A percentile compares a stretch with the other conserved stretches of the same genome.
These are phyloP conservation scores for Danio albolineatus DNA, from an alignment of 2,797 vertebrate genomes.

Conservation along the genomic window DNA sequence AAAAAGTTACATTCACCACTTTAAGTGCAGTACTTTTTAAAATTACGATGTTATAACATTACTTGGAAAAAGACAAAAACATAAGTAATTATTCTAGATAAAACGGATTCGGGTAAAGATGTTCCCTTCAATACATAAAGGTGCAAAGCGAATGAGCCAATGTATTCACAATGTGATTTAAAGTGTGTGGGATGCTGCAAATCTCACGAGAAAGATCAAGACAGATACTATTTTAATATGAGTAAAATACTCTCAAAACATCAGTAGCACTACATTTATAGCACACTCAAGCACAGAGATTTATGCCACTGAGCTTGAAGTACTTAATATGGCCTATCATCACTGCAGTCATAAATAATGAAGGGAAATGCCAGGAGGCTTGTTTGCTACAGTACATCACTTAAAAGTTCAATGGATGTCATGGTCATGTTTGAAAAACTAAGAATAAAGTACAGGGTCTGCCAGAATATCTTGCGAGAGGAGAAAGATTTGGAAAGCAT, in stretches of 20 bases:
- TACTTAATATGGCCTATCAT: constrained; percentile 41
- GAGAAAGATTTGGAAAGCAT: constrained; percentile 37
- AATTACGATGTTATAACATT: no score
- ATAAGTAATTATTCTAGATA: neutral
- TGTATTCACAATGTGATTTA: constrained; percentile 20
- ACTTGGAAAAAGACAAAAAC: neutral
- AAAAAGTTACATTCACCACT: no score
- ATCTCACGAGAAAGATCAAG: constrained; percentile 12
- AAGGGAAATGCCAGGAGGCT: constrained; percentile 22
- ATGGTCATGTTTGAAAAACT: constrained; percentile 49
- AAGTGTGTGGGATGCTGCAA: constrained; percentile 33
- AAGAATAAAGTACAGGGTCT: constrained; percentile 50
- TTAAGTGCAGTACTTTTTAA: no score
- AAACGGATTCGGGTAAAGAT: neutral
- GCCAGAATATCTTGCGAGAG: constrained; percentile 19
- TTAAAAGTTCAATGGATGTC: constrained; percentile 15
- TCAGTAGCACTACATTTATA: constrained; percentile 30
- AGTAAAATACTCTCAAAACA: constrained; percentile 26
- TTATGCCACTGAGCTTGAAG: constrained; percentile 40
- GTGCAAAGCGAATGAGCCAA: neutral
- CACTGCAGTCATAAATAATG: constrained; percentile 42
- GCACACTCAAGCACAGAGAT: constrained; percentile 10
- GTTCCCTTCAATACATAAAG: neutral
- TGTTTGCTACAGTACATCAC: constrained; percentile 18
- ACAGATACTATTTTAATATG: constrained; percentile 38